Percentiles rank a stretch among this genome's conserved stretches.
Evolutionary conservation across 2,888 invertebrate species (phyloP).

Genomic region (Bruchidius siliquastri): DNA sequence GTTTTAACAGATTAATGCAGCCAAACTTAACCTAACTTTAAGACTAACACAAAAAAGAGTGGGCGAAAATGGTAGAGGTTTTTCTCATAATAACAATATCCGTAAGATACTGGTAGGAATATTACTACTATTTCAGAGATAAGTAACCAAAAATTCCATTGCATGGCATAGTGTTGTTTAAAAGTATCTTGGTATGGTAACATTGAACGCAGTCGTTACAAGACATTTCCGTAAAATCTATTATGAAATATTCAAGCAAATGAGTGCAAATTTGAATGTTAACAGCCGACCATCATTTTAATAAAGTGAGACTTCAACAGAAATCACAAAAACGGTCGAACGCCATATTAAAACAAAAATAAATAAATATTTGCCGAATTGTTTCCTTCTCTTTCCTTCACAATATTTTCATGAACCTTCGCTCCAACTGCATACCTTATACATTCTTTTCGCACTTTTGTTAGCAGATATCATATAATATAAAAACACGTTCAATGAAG

Average conservation of each 20-base stretch:
- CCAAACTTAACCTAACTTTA: too few species aligned
- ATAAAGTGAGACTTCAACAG: conserved; percentile 20
- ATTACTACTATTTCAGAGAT: too few species aligned
- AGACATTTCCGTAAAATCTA: neutral
- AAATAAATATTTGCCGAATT: conserved; percentile 5
- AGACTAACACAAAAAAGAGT: too few species aligned
- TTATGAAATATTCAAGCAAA: neutral
- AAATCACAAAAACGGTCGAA: conserved; percentile 18
- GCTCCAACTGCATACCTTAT: conserved; percentile 9
- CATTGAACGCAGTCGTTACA: neutral
- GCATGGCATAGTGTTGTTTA: too few species aligned
- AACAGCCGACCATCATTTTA: neutral
- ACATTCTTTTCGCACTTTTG: conserved; percentile 1
- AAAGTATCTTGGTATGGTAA: neutral
- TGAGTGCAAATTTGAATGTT: neutral
- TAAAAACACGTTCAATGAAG: neutral
- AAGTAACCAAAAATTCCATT: too few species aligned
- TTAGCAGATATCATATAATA: neutral
- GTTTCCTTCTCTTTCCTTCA: conserved; percentile 6
- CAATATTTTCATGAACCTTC: conserved; percentile 5
- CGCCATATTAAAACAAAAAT: conserved; percentile 4
- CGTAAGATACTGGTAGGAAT: too few species aligned
- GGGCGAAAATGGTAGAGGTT: too few species aligned
- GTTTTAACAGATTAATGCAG: too few species aligned
- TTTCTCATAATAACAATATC: too few species aligned